These are phyloP conservation scores for Leptopilina myrica DNA, from an alignment of 2,888 invertebrate species.

Conservation along the genomic window DNA sequence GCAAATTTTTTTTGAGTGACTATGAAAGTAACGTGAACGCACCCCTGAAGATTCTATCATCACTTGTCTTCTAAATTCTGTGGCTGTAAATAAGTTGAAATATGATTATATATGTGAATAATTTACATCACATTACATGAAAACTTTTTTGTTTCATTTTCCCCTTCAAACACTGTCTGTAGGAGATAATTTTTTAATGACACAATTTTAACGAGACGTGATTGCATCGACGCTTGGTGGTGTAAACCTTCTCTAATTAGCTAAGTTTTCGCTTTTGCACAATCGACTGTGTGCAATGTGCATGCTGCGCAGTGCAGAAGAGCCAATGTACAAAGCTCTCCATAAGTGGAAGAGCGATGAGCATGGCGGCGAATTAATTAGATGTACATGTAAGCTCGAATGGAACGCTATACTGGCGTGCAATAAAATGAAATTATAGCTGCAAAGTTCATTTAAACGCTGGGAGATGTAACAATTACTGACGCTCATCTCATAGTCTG, in stretches of 20 bases:
- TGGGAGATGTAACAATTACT: conserved; percentile 25
- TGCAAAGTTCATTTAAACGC: conserved; percentile 22
- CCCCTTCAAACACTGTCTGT: too few species aligned
- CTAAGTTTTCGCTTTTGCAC: conserved; percentile 55
- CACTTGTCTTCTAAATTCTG: too few species aligned
- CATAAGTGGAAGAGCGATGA: conserved; percentile 50
- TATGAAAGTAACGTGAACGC: too few species aligned
- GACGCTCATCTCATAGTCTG: conserved; percentile 25
- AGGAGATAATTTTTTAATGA: background rate
- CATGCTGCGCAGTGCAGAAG: conserved; percentile 47
- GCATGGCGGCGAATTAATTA: conserved; percentile 58
- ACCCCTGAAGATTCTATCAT: too few species aligned
- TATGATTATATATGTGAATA: too few species aligned
- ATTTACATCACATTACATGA: too few species aligned
- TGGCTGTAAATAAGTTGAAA: too few species aligned
- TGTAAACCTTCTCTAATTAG: conserved; percentile 57
- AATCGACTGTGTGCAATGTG: conserved; percentile 48
- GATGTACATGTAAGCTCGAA: conserved; percentile 48
- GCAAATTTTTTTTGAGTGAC: too few species aligned
- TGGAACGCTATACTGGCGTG: conserved; percentile 43
- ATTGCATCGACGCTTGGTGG: conserved; percentile 33
- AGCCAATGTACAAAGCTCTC: conserved; percentile 45
- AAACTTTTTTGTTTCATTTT: too few species aligned
- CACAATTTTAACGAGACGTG: background rate
- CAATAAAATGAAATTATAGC: conserved; percentile 32